Evolutionary conservation across 2,888 invertebrate genomes (phyloP), one percentile per base, ranked within the genome.

Genomic region (Megalurothrips usitatus): DNA sequence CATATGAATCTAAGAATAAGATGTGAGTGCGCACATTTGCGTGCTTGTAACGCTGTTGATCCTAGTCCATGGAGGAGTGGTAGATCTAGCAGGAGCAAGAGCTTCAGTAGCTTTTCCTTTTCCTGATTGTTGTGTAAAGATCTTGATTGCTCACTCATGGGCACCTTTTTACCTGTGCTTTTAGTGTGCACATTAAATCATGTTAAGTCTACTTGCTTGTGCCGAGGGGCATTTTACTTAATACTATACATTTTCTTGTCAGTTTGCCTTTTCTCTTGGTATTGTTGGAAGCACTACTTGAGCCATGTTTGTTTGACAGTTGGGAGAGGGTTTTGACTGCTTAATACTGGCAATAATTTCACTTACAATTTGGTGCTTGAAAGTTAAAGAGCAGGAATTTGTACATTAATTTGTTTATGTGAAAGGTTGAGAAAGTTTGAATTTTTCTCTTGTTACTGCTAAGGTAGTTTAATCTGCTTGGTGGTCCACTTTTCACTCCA

Each of bases 181-280:
- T 79, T 8, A 28, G 26, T 52, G 63, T 48, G 82, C 81, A 47
- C 80, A 75, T 28, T 81, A 82, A 80, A 26, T 79, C 26, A 79
- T 68, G 17, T 34, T 81, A 48, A 75, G 80, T 63, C 68, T 78
- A n/a, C 79, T 34, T n/a, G 80, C 68, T 78, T 8, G 52, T 75
- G 79, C 63, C 58, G 52, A 80, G 48, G 28, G 68, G 10, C 28
- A 80, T 28, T 28, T 81, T 47, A 79, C 23, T 23, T 10, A 49
- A 9, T 80, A 49, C 19, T n/a, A 19, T 19, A n/a, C 49, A 80
- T 19, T 8, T 49, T 23, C 23, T 80, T 49, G 12, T 23, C 23
- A 48, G 12, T 52, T 48, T 47, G 12, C 11, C 47, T 80, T 19
- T 19, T 80, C 19, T 9, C 23, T 80, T 19, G n/a, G n/a, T 28